phyloP scores from a whole-genome alignment of 2,113 vertebrate genomes.

The Clarias batrachus region DNA sequence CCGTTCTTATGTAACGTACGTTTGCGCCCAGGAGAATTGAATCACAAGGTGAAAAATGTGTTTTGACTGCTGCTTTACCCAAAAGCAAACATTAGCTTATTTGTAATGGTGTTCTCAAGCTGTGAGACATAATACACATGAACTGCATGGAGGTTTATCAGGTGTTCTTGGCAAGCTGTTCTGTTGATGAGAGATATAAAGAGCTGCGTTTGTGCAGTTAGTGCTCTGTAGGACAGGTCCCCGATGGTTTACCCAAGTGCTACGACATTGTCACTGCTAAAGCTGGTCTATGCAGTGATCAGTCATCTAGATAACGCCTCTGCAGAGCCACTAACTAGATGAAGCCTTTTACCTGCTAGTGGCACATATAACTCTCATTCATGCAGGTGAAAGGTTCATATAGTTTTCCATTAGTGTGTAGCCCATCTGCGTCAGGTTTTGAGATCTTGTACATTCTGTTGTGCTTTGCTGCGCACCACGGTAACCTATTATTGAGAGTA shows the following conservation, averaged over 20 bases:
- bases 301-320: background rate
- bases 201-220: background rate
- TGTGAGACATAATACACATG: background rate
- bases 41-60: background rate
- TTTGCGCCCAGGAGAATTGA: background rate
- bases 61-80: constrained; percentile 8
- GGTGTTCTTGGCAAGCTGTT: background rate
- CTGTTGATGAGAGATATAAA: background rate
- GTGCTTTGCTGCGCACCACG: background rate
- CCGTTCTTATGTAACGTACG: background rate
- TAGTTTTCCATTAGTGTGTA: too few relatives aligned
- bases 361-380: background rate
- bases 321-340: background rate
- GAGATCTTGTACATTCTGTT: background rate
- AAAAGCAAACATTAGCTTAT: constrained; percentile 15
- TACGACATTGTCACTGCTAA: background rate
- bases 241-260: background rate
- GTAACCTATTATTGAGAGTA: background rate
- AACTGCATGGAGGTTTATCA: background rate
- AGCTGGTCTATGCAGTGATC: background rate
- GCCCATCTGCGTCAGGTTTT: background rate
- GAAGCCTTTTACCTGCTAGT: background rate
- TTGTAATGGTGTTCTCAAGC: background rate
- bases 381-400: background rate
- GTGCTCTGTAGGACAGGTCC: background rate